Conservation (phyloP, 2,888 invertebrate species). For the Chalcosyrphus nemorum region DNA sequence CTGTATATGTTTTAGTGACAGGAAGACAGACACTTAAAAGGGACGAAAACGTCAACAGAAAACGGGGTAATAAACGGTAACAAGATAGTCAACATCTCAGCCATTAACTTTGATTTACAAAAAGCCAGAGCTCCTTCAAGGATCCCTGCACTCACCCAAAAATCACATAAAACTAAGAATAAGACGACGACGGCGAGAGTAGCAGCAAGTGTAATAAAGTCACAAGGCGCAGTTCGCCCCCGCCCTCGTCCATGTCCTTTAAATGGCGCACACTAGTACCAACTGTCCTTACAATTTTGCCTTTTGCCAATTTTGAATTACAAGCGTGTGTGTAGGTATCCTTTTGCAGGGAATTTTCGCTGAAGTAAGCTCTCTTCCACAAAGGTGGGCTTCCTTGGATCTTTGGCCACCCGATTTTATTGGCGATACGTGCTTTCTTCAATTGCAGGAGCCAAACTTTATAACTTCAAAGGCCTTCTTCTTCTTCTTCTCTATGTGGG, state of each 20-base stretch:
- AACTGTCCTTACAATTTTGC: conserved; percentile 1
- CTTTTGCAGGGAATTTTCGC: conserved; percentile 52
- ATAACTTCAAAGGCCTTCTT: conserved; percentile 25
- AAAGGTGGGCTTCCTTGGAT: conserved; percentile 54
- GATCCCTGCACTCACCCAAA: conserved; percentile 53
- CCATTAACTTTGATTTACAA: conserved; percentile 71
- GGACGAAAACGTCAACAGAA: conserved; percentile 48
- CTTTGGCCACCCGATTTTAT: conserved; percentile 61
- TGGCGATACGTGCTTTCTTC: conserved; percentile 65
- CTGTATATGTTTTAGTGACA: neutral
- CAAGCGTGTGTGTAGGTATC: conserved; percentile 51
- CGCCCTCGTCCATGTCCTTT: conserved; percentile 56
- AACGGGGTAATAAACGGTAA: conserved; percentile 70
- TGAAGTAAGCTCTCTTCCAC: conserved; percentile 47
- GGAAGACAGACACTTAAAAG: conserved; percentile 14
- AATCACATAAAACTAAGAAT: conserved; percentile 58
- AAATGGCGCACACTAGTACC: conserved; percentile 11
- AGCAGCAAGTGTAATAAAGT: conserved; percentile 63
- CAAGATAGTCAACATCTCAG: conserved; percentile 69
- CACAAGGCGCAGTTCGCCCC: conserved; percentile 58
- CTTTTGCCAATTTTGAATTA: conserved; percentile 58
- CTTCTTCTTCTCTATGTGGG: neutral
- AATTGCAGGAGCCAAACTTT: conserved; percentile 44
- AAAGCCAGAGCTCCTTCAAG: conserved; percentile 46
- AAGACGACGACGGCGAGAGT: neutral